Base-by-base conservation (phyloP, 2,888 invertebrate genomes). In the Acrobasis repandana region DNA sequence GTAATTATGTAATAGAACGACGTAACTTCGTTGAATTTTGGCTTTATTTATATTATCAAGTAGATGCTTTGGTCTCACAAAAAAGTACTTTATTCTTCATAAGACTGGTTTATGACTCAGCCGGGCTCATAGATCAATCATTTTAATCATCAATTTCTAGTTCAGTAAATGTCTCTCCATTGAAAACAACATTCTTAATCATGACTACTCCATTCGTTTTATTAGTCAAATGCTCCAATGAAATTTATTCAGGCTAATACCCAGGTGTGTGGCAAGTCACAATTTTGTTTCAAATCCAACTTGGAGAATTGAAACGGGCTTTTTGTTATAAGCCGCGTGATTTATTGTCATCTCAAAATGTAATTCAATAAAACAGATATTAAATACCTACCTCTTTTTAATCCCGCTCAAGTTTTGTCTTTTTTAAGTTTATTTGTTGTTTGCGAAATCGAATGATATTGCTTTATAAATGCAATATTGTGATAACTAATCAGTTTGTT, bases 281-380 rank as follows among this genome's bases (percentile, higher is more conserved):
- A 38, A 38, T 54, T 43, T 43, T 43, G 54, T 54, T 54, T 47
- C 28, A 14, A 48, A 48, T 57, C 47, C 15, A 57, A 57, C 33
- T 47, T 57, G 28, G 33, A 1, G 33, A 28, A 33, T 48, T 28
- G 57, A 49, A 49, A 11, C 28, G 28, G 28, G 28, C 47, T 15
- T 10, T 47, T 57, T 57, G 57, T 57, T 56, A 15, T 34, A 57
- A 33, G 47, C 33, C 20, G 15, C 46, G 15, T 57, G 33, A 57
- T 57, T 57, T 57, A 57, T 57, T 47, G 47, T 46, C 10, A 33
- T 47, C 18, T 38, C 18, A 10, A 38, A 54, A 34, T 18, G 38
- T 43, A 54, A 54, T 54, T 38, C 20, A 54, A 54, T 38, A 38
- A 54, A 38, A 54, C 18, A 49, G 49, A 38, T 38, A 54, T 54